Conservation (phyloP, 2,888 invertebrate species). For the Lepidochitona cinerea region DNA sequence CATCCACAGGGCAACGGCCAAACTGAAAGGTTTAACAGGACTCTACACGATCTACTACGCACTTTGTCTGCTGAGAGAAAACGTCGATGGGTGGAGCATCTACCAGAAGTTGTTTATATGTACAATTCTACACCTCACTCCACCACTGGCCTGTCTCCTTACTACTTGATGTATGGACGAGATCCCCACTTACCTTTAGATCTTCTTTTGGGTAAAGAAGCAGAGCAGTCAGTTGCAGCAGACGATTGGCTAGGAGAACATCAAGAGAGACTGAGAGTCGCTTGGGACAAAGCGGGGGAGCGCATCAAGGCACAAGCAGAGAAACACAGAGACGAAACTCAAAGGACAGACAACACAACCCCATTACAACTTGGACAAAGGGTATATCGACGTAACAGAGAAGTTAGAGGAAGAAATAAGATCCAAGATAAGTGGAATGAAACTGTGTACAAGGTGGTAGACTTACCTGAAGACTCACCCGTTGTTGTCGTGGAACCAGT, state of each 20-base stretch:
- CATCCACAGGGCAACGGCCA: constrained; percentile 17
- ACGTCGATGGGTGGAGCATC: not conserved
- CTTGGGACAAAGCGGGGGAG: not conserved
- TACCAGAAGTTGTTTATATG: not conserved
- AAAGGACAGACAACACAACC: no score
- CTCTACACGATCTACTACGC: no score
- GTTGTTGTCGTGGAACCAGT: no score
- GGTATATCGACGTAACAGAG: no score
- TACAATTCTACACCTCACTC: constrained; percentile 18
- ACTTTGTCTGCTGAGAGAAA: not conserved
- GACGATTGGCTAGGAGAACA: not conserved
- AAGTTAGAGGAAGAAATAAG: no score
- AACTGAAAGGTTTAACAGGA: constrained; percentile 23
- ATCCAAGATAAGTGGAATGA: no score
- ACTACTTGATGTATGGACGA: constrained; percentile 17
- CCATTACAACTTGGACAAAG: no score
- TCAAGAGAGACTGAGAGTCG: not conserved
- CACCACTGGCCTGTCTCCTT: constrained; percentile 15
- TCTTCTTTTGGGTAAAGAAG: constrained; percentile 3
- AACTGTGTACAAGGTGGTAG: no score
- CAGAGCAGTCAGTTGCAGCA: not conserved
- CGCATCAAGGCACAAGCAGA: no score
- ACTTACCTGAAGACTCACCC: no score
- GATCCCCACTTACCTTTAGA: constrained; percentile 22
- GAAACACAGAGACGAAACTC: no score